These are phyloP conservation scores for Phymastichus coffea DNA, from an alignment of 1,140 invertebrate species.

Conservation along the genomic window DNA sequence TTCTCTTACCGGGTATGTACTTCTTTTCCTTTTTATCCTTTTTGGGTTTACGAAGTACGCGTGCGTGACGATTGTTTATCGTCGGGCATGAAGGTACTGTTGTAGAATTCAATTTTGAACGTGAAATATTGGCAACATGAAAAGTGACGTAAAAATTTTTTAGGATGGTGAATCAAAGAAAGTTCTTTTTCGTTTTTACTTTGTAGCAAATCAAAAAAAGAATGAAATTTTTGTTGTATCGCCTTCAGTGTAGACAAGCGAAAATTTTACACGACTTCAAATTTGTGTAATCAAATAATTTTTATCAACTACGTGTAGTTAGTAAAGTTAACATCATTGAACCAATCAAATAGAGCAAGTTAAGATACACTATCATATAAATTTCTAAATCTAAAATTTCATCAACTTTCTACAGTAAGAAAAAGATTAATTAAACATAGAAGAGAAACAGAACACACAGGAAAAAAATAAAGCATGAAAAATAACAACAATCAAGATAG, in stretches of 20 bases:
- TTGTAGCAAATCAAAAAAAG: too few species aligned
- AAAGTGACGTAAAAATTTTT: too few species aligned
- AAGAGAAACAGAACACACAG: too few species aligned
- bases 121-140: too few species aligned
- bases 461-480: slow-evolving; percentile 7
- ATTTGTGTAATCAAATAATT: neutral
- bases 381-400: neutral
- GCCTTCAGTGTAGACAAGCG: too few species aligned
- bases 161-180: too few species aligned
- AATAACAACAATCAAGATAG: slow-evolving; percentile 32
- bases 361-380: neutral
- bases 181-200: too few species aligned
- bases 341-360: slow-evolving; percentile 1
- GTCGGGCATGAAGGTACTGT: too few species aligned
- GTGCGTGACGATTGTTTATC: neutral
- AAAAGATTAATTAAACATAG: too few species aligned
- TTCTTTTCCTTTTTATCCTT: slow-evolving; percentile 3
- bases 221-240: too few species aligned
- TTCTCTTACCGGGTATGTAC: slow-evolving; percentile 2
- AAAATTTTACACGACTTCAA: neutral
- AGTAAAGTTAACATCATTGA: slow-evolving; percentile 1
- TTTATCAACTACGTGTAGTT: slow-evolving; percentile 1
- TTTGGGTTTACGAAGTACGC: slow-evolving; percentile 13
- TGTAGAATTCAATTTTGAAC: too few species aligned
- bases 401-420: too few species aligned